A percentile compares a stretch with the other conserved stretches of the same genome.
phyloP scores from a whole-genome alignment of 2,888 invertebrate genomes.

The Amaurobius ferox region DNA sequence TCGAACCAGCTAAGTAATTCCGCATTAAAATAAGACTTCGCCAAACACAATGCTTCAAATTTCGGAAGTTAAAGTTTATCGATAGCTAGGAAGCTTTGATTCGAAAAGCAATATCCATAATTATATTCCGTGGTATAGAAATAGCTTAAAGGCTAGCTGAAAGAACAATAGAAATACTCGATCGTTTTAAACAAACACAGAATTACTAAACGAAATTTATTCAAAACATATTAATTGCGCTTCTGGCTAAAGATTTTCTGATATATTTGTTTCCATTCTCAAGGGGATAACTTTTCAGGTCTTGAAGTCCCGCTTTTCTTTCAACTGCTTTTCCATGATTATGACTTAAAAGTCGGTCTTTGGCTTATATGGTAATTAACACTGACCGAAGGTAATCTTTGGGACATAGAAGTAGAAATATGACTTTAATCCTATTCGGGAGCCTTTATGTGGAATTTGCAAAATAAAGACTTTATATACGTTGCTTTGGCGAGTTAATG shows the following conservation, averaged over 20 bases:
- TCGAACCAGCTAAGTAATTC: slow-evolving; percentile 59
- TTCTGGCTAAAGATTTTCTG: slow-evolving; percentile 34
- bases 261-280: slow-evolving; percentile 59
- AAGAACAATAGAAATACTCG: slow-evolving; percentile 52
- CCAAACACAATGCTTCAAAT: slow-evolving; percentile 18
- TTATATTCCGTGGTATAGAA: slow-evolving; percentile 61
- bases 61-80: slow-evolving; percentile 60
- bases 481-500: background rate
- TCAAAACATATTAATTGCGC: slow-evolving; percentile 70
- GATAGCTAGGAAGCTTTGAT: slow-evolving; percentile 51
- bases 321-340: slow-evolving; percentile 24
- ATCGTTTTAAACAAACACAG: slow-evolving; percentile 26
- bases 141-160: slow-evolving; percentile 38
- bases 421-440: background rate
- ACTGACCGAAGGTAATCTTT: slow-evolving; percentile 38
- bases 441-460: background rate
- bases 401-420: background rate
- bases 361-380: slow-evolving; percentile 41
- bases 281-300: slow-evolving; percentile 34
- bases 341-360: slow-evolving; percentile 1
- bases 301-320: slow-evolving; percentile 35
- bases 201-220: slow-evolving; percentile 32
- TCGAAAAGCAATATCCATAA: slow-evolving; percentile 63
- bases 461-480: background rate
- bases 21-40: slow-evolving; percentile 56